phyloP scores from a whole-genome alignment of 1,140 invertebrate genomes.

The Prorops nasuta region DNA sequence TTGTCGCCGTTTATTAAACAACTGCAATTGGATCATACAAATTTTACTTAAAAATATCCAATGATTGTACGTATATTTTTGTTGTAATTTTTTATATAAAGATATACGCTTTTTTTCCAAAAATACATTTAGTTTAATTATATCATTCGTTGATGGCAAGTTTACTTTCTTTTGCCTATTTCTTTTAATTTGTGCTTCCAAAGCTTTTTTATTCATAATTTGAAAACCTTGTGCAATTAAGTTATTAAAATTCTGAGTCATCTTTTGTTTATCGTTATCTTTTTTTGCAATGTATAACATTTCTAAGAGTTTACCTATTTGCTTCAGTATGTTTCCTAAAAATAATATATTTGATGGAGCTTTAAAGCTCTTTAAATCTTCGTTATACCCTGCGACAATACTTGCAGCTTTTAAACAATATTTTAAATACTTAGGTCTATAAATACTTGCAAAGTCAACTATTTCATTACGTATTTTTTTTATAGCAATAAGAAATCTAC shows the following conservation, averaged over 20 bases:
- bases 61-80: constrained; percentile 3
- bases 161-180: constrained; percentile 16
- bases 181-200: constrained; percentile 16
- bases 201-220: constrained; percentile 22
- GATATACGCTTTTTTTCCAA: constrained; percentile 10
- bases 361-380: background rate
- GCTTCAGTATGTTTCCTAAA: constrained; percentile 13
- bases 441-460: constrained; percentile 17
- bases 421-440: constrained; percentile 15
- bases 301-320: background rate
- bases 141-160: constrained; percentile 20
- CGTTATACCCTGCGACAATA: constrained; percentile 7
- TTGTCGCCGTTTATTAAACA: constrained; percentile 7
- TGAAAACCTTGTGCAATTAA: no score
- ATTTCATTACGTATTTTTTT: constrained; percentile 12
- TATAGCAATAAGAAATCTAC: constrained; percentile 6
- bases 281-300: constrained; percentile 10
- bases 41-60: constrained; percentile 10
- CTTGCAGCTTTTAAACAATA: constrained; percentile 11
- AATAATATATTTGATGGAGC: constrained; percentile 5
- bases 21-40: background rate
- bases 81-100: background rate
- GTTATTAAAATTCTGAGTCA: constrained; percentile 2
- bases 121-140: constrained; percentile 14
- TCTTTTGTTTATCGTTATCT: constrained; percentile 9